Percentiles rank a stretch among this genome's conserved stretches.
Evolutionary conservation across 1,140 invertebrate genomes (phyloP).

Genomic region (Ceratina australensis): DNA sequence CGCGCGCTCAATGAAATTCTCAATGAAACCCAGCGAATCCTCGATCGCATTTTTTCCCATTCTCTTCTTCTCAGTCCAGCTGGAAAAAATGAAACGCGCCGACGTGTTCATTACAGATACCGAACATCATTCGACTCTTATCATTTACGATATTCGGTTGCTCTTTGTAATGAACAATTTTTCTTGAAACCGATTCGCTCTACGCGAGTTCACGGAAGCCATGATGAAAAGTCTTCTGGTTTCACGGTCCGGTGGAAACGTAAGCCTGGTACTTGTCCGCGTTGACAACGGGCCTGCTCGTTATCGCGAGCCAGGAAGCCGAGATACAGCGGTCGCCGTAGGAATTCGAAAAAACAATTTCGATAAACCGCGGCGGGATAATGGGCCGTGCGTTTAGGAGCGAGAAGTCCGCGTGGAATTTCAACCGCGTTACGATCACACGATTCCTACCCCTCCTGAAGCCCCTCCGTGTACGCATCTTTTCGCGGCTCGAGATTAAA

Average conservation of each 20-base stretch:
- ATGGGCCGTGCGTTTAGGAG: conserved; percentile 21
- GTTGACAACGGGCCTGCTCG: conserved; percentile 21
- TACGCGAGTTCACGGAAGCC: too few relatives aligned
- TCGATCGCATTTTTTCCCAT: background rate
- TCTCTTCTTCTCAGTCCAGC: background rate
- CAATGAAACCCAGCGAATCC: background rate
- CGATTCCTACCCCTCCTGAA: background rate
- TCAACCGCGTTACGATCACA: conserved; percentile 19
- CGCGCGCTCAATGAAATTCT: too few relatives aligned
- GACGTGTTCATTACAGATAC: background rate
- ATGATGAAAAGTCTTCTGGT: background rate
- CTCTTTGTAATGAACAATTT: too few relatives aligned
- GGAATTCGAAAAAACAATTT: conserved; percentile 44
- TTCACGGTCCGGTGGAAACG: conserved; percentile 25
- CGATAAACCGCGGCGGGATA: conserved; percentile 33
- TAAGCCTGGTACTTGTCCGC: background rate
- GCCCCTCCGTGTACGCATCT: background rate
- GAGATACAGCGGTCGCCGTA: conserved; percentile 14
- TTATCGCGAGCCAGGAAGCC: conserved; percentile 31
- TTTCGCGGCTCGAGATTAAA: background rate
- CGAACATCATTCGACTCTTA: too few relatives aligned
- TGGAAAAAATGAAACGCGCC: background rate
- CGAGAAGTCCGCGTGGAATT: conserved; percentile 35
- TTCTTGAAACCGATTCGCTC: too few relatives aligned
- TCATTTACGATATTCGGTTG: too few relatives aligned